Conservation (phyloP, 1,140 invertebrate species). For the Ceratitis capitata region DNA sequence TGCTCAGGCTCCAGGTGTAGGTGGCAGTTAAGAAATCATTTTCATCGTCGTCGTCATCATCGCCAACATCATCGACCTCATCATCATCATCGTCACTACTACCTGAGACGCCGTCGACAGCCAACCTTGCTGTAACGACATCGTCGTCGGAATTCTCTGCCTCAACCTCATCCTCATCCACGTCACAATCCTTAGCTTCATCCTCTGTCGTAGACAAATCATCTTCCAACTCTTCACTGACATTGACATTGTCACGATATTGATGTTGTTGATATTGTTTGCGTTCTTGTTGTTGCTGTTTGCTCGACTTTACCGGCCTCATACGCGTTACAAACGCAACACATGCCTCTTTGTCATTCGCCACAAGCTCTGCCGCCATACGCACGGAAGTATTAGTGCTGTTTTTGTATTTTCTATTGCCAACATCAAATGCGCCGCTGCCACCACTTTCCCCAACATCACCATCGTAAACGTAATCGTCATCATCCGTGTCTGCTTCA, state of each 20-base stretch:
- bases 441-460: no score
- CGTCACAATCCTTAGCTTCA: background rate
- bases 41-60: constrained; percentile 43
- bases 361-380: no score
- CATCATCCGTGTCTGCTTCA: constrained; percentile 46
- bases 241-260: background rate
- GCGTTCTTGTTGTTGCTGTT: background rate
- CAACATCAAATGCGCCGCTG: no score
- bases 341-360: background rate
- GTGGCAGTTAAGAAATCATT: constrained; percentile 59
- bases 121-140: constrained; percentile 40
- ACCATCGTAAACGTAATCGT: no score
- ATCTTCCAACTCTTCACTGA: background rate
- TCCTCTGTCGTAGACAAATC: background rate
- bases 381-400: no score
- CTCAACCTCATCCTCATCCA: constrained; percentile 4
- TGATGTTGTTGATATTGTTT: background rate
- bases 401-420: no score
- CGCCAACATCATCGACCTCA: background rate
- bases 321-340: background rate
- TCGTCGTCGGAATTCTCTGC: constrained; percentile 45
- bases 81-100: constrained; percentile 32
- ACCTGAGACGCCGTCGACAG: background rate
- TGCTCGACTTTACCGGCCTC: background rate
- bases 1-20: constrained; percentile 61